Evolutionary conservation across 1,140 invertebrate genomes (phyloP).

Genomic region (Caerostris darwini): DNA sequence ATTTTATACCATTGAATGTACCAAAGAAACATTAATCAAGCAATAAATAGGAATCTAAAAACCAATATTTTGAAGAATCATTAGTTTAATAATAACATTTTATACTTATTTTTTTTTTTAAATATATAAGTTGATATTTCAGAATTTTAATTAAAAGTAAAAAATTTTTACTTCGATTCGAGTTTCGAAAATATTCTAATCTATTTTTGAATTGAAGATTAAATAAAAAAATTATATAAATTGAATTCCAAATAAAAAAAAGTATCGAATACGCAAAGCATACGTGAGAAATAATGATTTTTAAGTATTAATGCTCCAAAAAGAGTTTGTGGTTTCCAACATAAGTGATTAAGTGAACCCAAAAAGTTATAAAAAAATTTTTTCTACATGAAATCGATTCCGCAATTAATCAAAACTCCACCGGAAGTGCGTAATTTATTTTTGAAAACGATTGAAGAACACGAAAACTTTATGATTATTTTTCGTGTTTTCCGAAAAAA

Average conservation of each 20-base stretch:
- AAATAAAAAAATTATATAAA: background rate
- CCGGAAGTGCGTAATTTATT: conserved; percentile 70
- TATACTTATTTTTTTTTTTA: too few relatives aligned
- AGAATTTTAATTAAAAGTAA: background rate
- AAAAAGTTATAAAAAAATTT: conserved; percentile 21
- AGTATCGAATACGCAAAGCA: background rate
- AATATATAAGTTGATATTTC: too few relatives aligned
- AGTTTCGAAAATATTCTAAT: background rate
- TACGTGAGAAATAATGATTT: conserved; percentile 33
- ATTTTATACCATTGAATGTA: too few relatives aligned
- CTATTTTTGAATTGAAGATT: background rate
- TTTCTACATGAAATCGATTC: conserved; percentile 46
- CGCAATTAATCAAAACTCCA: conserved; percentile 71
- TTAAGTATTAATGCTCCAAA: conserved; percentile 12
- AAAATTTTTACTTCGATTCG: background rate
- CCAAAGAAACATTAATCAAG: too few relatives aligned
- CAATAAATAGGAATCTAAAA: too few relatives aligned
- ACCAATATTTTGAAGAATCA: too few relatives aligned
- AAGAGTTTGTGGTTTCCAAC: background rate
- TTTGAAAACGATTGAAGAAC: conserved; percentile 69
- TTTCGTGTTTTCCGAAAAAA: background rate
- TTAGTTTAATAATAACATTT: too few relatives aligned
- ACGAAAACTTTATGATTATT: conserved; percentile 64
- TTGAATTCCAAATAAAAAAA: background rate
- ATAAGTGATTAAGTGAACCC: conserved; percentile 47